Evolutionary conservation across 1,140 invertebrate genomes (phyloP).

Genomic region (Drosophila ohnishii): DNA sequence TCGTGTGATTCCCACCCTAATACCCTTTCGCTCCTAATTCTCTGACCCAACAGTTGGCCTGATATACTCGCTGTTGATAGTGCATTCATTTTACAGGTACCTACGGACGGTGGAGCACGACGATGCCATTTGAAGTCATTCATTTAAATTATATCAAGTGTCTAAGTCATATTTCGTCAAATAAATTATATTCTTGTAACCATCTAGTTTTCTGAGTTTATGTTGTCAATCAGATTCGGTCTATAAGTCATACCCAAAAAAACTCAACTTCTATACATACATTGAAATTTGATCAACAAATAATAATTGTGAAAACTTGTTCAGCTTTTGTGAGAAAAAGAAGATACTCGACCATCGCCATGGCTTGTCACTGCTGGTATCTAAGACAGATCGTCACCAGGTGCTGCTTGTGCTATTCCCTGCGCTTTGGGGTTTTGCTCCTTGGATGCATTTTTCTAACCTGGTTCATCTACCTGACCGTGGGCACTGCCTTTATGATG

Average conservation of each 20-base stretch:
- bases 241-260: no score
- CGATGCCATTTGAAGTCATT: background rate
- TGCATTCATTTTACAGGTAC: constrained; percentile 12
- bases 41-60: constrained; percentile 25
- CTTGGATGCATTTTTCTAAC: constrained; percentile 63
- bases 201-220: background rate
- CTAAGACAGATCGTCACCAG: constrained; percentile 34
- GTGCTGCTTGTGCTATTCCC: constrained; percentile 50
- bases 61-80: constrained; percentile 31
- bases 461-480: constrained; percentile 61
- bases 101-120: background rate
- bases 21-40: background rate
- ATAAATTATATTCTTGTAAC: background rate
- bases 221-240: background rate
- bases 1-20: background rate
- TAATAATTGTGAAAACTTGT: background rate
- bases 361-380: constrained; percentile 63
- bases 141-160: background rate
- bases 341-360: constrained; percentile 5
- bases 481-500: constrained; percentile 67
- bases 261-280: background rate
- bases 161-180: background rate
- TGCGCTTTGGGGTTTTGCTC: constrained; percentile 49
- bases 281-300: background rate
- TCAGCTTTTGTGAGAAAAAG: background rate